phyloP scores from a whole-genome alignment of 2,113 vertebrate genomes.

The Sus scrofa region DNA sequence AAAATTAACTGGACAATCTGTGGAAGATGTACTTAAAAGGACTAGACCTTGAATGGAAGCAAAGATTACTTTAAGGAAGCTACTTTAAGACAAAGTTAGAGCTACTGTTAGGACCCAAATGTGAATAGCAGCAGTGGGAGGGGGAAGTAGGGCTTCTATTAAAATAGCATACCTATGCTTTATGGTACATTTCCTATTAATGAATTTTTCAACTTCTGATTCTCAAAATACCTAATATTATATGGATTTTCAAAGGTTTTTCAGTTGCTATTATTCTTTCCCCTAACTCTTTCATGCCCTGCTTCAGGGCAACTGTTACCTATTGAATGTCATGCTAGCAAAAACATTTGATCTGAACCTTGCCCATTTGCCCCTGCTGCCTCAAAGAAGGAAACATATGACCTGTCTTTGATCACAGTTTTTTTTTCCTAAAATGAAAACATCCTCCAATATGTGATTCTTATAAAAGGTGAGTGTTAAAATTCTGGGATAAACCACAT shows the following conservation, averaged over 20 bases:
- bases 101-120: not conserved
- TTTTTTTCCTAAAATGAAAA: conserved; percentile 83
- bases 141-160: not conserved
- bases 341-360: conserved; percentile 84
- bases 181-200: conserved; percentile 45
- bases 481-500: conserved; percentile 82
- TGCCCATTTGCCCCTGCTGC: conserved; percentile 76
- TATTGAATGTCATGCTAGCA: conserved; percentile 81
- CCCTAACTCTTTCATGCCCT: conserved; percentile 82
- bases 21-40: not conserved
- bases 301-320: conserved; percentile 84
- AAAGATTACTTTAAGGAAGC: not conserved
- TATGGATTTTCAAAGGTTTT: conserved; percentile 82
- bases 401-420: conserved; percentile 84
- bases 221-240: conserved; percentile 77
- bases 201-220: conserved; percentile 70
- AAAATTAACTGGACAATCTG: not conserved
- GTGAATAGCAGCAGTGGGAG: not conserved
- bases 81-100: not conserved
- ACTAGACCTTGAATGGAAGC: not conserved
- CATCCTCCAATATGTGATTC: conserved; percentile 82
- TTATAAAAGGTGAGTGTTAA: conserved; percentile 84
- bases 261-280: conserved; percentile 80
- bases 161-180: conserved; percentile 27
- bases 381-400: conserved; percentile 81